Evolutionary conservation across 1,140 invertebrate species (phyloP), one percentile per base, ranked within the genome.

Genomic region (Brevipalpus yothersi): DNA sequence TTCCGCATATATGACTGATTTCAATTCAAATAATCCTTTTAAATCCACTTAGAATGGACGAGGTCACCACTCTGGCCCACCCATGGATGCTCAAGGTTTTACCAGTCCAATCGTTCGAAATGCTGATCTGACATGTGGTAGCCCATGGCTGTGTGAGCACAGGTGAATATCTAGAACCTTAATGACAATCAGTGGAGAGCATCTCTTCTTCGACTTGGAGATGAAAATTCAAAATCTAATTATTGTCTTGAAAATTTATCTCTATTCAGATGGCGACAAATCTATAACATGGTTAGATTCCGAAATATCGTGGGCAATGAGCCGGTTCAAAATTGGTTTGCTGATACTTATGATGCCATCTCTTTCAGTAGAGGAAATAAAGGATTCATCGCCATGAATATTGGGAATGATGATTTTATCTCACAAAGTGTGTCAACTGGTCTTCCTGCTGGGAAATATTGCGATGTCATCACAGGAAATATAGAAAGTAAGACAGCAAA

Each of bases 241-340:
- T 92, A 85, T 85, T 71, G 89, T 0, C 92, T 88, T 67, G 87
- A 93, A 70, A 87, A 92, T 69, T 31, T 5, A 31, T 31, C 31
- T 2, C 2, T 31, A 5, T 3, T 31, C 5, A 77, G 84, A 21
- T 90, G 85, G 86, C 71, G 78, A 7, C 78, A 82, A 67, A 86
- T 89, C 64, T 80, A 73, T 68, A 80, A 82, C 62, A 89, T 89
- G 85, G 81, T 84, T 1, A 68, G 67, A 4, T 86, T 87, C 69
- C 74, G 80, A 45, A 84, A 82, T 66, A 70, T 73, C 1, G 82
- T 77, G 4, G 69, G 70, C 45, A 74, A 69, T 68, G 56, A 63
- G 39, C 43, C 43, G 4, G 64, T 69, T 7, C 41, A 40, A 1
- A 63, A 68, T 61, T 87, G 82, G 82, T 84, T 82, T 81, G 76